Conservation (phyloP, 2,888 invertebrate species). For the Frankliniella intonsa region DNA sequence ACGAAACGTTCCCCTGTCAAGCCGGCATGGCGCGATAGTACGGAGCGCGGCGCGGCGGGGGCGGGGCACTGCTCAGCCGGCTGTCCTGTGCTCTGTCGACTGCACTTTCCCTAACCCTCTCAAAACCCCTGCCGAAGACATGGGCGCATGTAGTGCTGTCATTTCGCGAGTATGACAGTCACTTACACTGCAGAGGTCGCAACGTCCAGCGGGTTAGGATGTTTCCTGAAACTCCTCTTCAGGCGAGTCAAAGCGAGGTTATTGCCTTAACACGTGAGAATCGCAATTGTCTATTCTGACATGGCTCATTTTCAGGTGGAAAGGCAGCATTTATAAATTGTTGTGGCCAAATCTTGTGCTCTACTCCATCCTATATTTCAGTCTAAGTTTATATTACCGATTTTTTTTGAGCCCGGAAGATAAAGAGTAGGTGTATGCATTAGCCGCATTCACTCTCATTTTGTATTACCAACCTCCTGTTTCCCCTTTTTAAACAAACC, state of each 20-base stretch:
- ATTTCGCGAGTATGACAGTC: conserved; percentile 42
- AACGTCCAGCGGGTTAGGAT: conserved; percentile 44
- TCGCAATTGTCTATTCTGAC: not conserved
- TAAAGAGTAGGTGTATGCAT: not conserved
- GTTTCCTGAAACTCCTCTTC: conserved; percentile 45
- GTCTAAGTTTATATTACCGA: conserved; percentile 46
- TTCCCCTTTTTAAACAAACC: too few relatives aligned
- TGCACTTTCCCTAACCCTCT: not conserved
- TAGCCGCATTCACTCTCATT: too few relatives aligned
- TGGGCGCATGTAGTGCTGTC: too few relatives aligned
- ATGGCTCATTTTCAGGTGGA: conserved; percentile 44
- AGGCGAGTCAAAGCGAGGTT: conserved; percentile 39
- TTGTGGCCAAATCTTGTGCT: conserved; percentile 48
- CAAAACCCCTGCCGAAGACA: not conserved
- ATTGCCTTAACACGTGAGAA: not conserved
- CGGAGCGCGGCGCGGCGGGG: not conserved
- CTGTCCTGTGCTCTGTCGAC: not conserved
- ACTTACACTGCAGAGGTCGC: conserved; percentile 46
- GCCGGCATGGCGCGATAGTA: not conserved
- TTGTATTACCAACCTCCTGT: too few relatives aligned
- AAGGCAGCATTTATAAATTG: conserved; percentile 50
- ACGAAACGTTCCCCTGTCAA: not conserved
- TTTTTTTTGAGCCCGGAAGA: conserved; percentile 40
- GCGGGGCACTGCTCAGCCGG: not conserved
- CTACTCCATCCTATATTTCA: conserved; percentile 45